Conservation (phyloP, 2,797 vertebrate genomes). For the Squalus acanthias region DNA sequence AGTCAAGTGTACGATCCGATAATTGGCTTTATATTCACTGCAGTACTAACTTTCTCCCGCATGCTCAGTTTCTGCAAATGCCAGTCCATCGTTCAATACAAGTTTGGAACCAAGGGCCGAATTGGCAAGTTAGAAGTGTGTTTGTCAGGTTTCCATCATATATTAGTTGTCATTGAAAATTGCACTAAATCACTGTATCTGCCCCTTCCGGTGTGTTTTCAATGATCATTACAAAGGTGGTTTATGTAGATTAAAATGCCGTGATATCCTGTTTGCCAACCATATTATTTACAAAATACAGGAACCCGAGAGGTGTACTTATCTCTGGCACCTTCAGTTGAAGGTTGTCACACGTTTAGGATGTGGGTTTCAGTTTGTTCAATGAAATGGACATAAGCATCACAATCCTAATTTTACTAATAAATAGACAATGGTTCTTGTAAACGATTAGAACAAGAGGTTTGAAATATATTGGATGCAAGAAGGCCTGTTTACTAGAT, state of each 20-base stretch:
- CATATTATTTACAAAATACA: not conserved
- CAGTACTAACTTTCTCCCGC: not conserved
- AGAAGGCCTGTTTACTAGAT: not conserved
- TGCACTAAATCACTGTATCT: not conserved
- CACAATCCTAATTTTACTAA: not conserved
- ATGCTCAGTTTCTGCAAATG: not conserved
- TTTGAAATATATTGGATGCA: not conserved
- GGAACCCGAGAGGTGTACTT: too few species aligned
- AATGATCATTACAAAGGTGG: not conserved
- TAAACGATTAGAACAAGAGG: not conserved
- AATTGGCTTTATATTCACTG: not conserved
- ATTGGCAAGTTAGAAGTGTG: not conserved
- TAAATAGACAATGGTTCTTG: not conserved
- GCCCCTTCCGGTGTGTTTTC: not conserved
- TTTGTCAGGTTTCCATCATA: not conserved
- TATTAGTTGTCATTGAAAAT: not conserved
- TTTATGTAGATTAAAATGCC: not conserved
- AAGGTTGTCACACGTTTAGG: not conserved
- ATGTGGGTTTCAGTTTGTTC: not conserved
- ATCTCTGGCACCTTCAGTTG: not conserved
- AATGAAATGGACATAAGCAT: not conserved
- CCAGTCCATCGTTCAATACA: not conserved
- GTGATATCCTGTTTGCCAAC: too few species aligned
- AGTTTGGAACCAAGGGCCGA: not conserved
- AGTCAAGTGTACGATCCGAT: not conserved